Evolutionary conservation across 2,888 invertebrate genomes (phyloP), one percentile per base, ranked within the genome.

Genomic region (Orthosia incerta): DNA sequence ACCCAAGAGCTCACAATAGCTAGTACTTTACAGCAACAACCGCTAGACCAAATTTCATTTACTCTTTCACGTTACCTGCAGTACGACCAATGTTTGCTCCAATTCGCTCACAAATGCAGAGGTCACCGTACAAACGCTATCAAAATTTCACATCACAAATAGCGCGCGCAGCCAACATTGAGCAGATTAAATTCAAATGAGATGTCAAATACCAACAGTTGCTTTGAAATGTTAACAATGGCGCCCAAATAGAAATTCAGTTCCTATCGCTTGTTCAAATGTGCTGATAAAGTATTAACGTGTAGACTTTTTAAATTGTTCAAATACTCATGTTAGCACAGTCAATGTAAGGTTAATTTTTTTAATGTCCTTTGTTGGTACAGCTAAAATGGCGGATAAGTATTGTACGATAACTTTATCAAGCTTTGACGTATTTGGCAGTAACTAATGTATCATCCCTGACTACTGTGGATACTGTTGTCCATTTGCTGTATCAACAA

Each of bases 141-240:
- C 80, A 85, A 80, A 79, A 66, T 73, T 76, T 79, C 76, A 74
- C 70, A 82, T 83, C 74, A 77, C 79, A 84, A 83, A 76, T 76
- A 76, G 76, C 62, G 75, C 74, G 73, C 82, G 66, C 77, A 67
- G 85, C 84, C 85, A 82, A 70, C 82, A 83, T 86, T 76, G 77
- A 86, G 71, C 79, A 84, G 84, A 85, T 84, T 85, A 82, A 86
- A 85, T 85, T 86, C 82, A 85, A 86, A 85, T 86, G 84, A 85
- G 79, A 85, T 86, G 84, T 86, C 86, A 82, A 77, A 79, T 86
- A 83, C 85, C 83, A 85, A 83, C 85, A 83, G 78, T 77, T 70
- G 81, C 78, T 75, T 80, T 86, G 86, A 83, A 79, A 85, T 70
- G 85, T 75, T 83, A 73, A 86, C 84, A 85, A 83, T 75, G 65